Evolutionary conservation across 2,113 vertebrate species (phyloP).

Genomic region (Albula glossodonta): DNA sequence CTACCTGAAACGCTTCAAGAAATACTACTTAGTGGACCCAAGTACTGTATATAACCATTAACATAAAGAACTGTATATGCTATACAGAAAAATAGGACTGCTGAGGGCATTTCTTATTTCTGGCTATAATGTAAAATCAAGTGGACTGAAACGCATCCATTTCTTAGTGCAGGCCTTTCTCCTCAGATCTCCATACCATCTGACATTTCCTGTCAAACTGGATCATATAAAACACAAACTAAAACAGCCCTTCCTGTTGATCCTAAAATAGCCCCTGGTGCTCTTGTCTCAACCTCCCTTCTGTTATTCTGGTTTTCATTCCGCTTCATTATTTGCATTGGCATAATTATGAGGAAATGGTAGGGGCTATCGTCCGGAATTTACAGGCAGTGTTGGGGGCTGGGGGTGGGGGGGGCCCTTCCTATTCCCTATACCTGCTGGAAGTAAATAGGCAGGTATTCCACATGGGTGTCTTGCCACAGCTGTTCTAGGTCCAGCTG

Average conservation of each 20-base stretch:
- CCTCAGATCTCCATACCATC: not conserved
- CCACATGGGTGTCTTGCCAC: conserved; percentile 83
- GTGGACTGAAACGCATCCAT: not conserved
- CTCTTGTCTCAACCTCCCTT: not conserved
- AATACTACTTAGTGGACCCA: not conserved
- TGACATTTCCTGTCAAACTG: not conserved
- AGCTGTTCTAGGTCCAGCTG: conserved; percentile 77
- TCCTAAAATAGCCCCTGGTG: not conserved
- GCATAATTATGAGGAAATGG: not conserved
- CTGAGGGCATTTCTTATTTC: not conserved
- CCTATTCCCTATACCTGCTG: conserved; percentile 74
- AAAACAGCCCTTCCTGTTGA: not conserved
- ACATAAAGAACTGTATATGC: not conserved
- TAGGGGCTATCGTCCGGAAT: not conserved
- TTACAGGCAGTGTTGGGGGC: not conserved
- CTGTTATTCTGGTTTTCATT: not conserved
- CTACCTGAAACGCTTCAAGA: no score
- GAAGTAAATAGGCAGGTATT: conserved; percentile 80
- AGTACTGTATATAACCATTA: not conserved
- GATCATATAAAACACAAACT: not conserved
- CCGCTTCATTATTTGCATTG: not conserved
- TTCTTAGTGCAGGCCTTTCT: not conserved
- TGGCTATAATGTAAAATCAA: not conserved
- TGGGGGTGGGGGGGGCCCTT: not conserved
- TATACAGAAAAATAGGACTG: not conserved